Base-by-base conservation (phyloP, 2,888 invertebrate species). In the Cerceris rybyensis region DNA sequence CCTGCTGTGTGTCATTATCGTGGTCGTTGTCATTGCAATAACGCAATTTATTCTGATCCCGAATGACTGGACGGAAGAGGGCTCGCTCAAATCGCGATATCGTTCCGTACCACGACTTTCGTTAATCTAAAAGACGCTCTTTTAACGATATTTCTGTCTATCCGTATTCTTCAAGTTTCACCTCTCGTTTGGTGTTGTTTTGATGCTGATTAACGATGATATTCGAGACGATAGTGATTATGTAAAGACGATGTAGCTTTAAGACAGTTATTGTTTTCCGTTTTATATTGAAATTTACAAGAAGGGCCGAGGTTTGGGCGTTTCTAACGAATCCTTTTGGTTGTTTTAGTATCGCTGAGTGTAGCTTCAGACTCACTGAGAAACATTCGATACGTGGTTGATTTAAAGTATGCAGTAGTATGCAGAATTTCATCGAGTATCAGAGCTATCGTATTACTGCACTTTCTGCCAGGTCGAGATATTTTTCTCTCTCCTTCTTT, bases 21-120 rank as follows among this genome's bases (percentile, higher is more conserved):
- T 82, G 76, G 74, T 86, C 80, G 78, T 84, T 81, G 80, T 79
- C 66, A 72, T 84, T 82, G 79, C 82, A 70, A 70, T 81, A 70
- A 75, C 70, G 78, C 78, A 74, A 73, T 64, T 73, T 73, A 72
- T 78, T 77, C 78, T 81, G 85, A 85, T 87, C 85, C 81, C 80
- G 82, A 83, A 85, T 88, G 83, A 86, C 86, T 86, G 88, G 86
- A 88, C 88, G 87, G 86, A 88, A 88, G 87, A 87, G 85, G 83
- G 84, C 84, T 81, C 83, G 82, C 81, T 78, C 70, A 77, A 77
- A 86, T 85, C 78, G 72, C 85, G 83, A 87, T 75, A 82, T 86
- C 81, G 71, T 81, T 85, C 70, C 86, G 75, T 70, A 69, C 84
- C 84, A 80, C 76, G 72, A 69, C 82, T 80, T 75, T 70, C 82